These are phyloP conservation scores for Ellobius talpinus DNA, from an alignment of 2,113 vertebrate species.

Conservation along the genomic window DNA sequence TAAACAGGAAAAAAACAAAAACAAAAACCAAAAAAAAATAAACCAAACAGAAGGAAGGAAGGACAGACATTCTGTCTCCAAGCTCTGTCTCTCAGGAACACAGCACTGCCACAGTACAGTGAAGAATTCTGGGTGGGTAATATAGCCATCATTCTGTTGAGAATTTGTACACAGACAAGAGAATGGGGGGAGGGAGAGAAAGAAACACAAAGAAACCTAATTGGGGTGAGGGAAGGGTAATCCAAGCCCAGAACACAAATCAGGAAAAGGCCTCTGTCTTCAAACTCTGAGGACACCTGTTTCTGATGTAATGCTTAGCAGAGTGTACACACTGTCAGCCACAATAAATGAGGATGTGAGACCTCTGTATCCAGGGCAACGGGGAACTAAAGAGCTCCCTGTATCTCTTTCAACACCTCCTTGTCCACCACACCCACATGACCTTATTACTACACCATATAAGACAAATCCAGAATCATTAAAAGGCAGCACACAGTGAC, in stretches of 20 bases:
- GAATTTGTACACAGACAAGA: background rate
- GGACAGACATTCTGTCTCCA: background rate
- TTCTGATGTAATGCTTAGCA: background rate
- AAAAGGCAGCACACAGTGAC: background rate
- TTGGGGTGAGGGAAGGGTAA: too few relatives aligned
- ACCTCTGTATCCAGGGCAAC: slow-evolving; percentile 56
- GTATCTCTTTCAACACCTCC: background rate
- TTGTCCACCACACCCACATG: slow-evolving; percentile 2
- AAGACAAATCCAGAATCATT: slow-evolving; percentile 42
- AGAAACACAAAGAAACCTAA: background rate
- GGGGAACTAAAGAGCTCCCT: background rate
- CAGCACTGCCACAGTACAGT: background rate
- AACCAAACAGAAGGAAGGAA: too few relatives aligned
- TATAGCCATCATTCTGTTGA: background rate
- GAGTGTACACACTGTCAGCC: background rate
- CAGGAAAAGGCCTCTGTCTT: background rate
- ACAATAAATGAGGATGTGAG: background rate
- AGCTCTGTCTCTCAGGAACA: background rate
- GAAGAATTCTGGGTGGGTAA: background rate
- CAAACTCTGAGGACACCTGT: background rate
- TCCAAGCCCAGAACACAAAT: background rate
- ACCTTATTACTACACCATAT: slow-evolving; percentile 38
- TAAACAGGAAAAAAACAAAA: background rate
- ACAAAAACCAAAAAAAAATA: too few relatives aligned
- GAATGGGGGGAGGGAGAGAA: too few relatives aligned